phyloP scores from a whole-genome alignment of 2,888 invertebrate genomes.

The Sesia apiformis region DNA sequence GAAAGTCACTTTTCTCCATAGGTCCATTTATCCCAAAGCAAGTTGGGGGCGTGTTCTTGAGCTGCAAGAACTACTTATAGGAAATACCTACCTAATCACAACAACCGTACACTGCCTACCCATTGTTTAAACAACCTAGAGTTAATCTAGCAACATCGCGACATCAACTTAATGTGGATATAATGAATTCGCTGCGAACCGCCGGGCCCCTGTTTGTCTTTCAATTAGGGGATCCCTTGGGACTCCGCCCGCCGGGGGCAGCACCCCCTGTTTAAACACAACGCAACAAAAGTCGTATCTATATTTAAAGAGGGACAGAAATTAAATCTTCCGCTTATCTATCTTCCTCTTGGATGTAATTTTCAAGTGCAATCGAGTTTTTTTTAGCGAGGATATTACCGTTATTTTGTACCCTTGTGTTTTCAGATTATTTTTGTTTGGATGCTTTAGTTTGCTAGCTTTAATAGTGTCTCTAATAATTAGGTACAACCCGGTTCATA shows the following conservation, averaged over 20 bases:
- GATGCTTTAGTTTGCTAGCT: no score
- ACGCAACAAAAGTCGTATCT: slow-evolving; percentile 35
- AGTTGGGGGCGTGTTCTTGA: no score
- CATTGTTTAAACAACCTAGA: neutral
- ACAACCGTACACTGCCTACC: no score
- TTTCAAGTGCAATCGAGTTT: slow-evolving; percentile 34
- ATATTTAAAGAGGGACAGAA: slow-evolving; percentile 59
- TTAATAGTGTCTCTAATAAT: no score
- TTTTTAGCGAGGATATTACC: neutral
- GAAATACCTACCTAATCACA: no score
- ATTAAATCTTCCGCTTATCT: slow-evolving; percentile 57
- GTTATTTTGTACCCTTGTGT: neutral
- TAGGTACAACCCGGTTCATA: no score
- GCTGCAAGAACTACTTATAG: no score
- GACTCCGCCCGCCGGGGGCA: slow-evolving; percentile 16
- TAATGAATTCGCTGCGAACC: slow-evolving; percentile 68
- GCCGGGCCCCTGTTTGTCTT: slow-evolving; percentile 66
- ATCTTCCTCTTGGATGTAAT: slow-evolving; percentile 32
- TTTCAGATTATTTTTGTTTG: neutral
- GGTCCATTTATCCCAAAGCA: no score
- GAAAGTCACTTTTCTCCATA: no score
- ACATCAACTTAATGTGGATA: slow-evolving; percentile 55
- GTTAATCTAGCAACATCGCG: slow-evolving; percentile 2
- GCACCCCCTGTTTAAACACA: slow-evolving; percentile 40
- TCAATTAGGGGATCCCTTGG: slow-evolving; percentile 60